These are phyloP conservation scores for Ridgeia piscesae DNA, from an alignment of 1,140 invertebrate species.

Conservation along the genomic window DNA sequence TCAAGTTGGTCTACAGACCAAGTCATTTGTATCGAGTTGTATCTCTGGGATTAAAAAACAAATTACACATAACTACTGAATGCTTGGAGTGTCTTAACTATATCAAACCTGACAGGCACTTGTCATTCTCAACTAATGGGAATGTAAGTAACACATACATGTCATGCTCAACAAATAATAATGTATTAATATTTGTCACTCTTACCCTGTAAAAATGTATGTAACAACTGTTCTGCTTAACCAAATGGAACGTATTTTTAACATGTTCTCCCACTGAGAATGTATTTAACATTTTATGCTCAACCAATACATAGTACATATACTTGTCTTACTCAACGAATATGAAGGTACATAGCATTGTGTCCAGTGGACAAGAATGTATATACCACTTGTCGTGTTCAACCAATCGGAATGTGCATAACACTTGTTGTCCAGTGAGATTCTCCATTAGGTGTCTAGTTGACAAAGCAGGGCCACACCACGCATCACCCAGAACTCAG, in stretches of 20 bases:
- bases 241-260: background rate
- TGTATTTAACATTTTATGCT: background rate
- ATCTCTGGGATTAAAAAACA: too few relatives aligned
- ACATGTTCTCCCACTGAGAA: background rate
- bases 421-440: slow-evolving; percentile 23
- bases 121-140: too few relatives aligned
- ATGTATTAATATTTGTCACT: background rate
- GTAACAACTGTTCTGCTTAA: background rate
- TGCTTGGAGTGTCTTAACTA: too few relatives aligned
- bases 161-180: background rate
- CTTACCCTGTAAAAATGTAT: background rate
- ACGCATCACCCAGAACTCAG: slow-evolving; percentile 81
- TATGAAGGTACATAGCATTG: too few relatives aligned
- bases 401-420: background rate
- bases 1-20: too few relatives aligned
- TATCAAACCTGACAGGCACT: too few relatives aligned
- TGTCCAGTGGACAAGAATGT: too few relatives aligned
- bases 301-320: too few relatives aligned
- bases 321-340: too few relatives aligned
- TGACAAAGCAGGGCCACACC: slow-evolving; percentile 81
- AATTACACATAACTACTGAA: too few relatives aligned
- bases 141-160: too few relatives aligned
- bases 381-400: background rate
- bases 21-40: too few relatives aligned
- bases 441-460: slow-evolving; percentile 46